phyloP scores from a whole-genome alignment of 1,140 invertebrate genomes.

The Battus philenor region DNA sequence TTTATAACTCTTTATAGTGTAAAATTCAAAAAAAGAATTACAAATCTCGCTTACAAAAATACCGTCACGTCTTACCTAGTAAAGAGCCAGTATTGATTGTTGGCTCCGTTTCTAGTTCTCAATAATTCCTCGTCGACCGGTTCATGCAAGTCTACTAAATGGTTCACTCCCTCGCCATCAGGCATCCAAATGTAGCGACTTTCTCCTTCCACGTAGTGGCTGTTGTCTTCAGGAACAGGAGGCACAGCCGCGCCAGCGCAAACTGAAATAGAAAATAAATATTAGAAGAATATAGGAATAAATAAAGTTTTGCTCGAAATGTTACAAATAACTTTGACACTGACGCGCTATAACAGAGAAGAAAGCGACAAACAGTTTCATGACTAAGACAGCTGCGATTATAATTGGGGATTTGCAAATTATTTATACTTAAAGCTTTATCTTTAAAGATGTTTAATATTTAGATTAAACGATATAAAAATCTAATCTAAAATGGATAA shows the following conservation, averaged over 20 bases:
- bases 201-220: constrained; percentile 29
- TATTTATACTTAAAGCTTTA: too few species aligned
- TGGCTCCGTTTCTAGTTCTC: constrained; percentile 20
- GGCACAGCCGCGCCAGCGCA: constrained; percentile 13
- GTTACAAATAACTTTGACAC: neutral
- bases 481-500: too few species aligned
- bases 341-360: neutral
- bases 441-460: too few species aligned
- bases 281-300: too few species aligned
- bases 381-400: neutral
- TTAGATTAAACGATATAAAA: too few species aligned
- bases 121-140: constrained; percentile 10
- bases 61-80: too few species aligned
- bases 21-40: too few species aligned
- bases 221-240: constrained; percentile 26
- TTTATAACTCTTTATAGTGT: too few species aligned
- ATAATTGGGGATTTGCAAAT: too few species aligned
- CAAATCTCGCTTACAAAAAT: too few species aligned
- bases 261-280: neutral
- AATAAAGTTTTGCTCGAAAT: too few species aligned
- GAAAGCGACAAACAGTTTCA: constrained; percentile 1
- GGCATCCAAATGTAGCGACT: constrained; percentile 33
- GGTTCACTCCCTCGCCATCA: constrained; percentile 23
- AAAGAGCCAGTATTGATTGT: constrained; percentile 30
- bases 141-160: constrained; percentile 28